Conservation (phyloP, 2,113 vertebrate genomes). For the Myodes glareolus region DNA sequence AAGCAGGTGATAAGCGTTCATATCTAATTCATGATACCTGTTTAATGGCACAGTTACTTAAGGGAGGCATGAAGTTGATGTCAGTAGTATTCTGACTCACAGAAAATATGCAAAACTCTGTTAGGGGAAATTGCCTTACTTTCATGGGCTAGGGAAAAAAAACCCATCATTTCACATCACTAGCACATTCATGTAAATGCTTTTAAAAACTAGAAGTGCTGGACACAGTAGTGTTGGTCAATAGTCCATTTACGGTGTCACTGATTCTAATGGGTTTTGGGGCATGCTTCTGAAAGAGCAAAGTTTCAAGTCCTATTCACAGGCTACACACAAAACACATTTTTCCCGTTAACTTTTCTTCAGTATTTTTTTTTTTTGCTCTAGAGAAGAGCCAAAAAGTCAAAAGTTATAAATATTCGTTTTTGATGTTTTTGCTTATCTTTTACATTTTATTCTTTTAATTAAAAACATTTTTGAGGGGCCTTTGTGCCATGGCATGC, state of each 20-base stretch:
- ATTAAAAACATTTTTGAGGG: background rate
- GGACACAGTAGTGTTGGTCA: background rate
- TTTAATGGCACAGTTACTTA: background rate
- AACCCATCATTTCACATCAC: background rate
- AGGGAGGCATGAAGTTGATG: background rate
- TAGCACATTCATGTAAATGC: background rate
- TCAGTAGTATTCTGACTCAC: background rate
- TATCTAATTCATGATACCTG: background rate
- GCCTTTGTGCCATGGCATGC: background rate
- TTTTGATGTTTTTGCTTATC: background rate
- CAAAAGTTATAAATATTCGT: background rate
- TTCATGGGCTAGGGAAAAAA: background rate
- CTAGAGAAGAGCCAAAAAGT: background rate
- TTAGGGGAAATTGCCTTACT: background rate
- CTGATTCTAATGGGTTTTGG: background rate
- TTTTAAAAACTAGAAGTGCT: background rate
- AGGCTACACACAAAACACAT: background rate
- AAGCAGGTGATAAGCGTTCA: background rate
- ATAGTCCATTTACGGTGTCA: background rate
- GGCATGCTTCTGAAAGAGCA: background rate
- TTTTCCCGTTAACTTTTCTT: background rate
- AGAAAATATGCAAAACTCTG: background rate
- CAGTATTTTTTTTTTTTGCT: background rate
- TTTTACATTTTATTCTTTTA: background rate
- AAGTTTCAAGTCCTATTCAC: background rate